Base-by-base conservation (phyloP, 2,888 invertebrate genomes). In the Nemotelus nigrinus region DNA sequence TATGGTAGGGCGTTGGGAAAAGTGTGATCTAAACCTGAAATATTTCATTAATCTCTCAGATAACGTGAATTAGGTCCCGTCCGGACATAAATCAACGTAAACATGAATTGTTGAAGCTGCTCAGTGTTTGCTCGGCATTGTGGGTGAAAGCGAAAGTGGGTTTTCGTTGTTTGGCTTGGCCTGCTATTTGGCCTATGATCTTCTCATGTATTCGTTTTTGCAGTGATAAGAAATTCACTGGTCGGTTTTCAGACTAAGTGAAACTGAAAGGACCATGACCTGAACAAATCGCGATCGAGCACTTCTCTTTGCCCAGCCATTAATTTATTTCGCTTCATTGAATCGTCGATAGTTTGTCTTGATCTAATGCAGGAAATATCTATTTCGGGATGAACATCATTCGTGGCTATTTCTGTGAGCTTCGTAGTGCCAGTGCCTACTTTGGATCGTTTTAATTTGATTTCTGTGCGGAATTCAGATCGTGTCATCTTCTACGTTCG, bases 81-180 rank as follows among this genome's bases (percentile, higher is more conserved):
- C 50, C 47, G n/a, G 65, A 4, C 10, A 3, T 10, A 41, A 8
- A 7, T 43, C 25, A 70, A 70, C 70, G 55, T 70, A 70, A 70
- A 70, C 70, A 70, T 55, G 44, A 55, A 70, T 44, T n/a, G 8
- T 43, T 25, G 25, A 25, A 25, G 25, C 25, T 41, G 65, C 41
- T 55, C 41, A 55, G 55, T 70, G 53, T 70, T 3, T 70, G 70
- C 53, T 70, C 47, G 39, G 10, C 43, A 55, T 7, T 25, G 74
- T 63, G 63, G 60, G 74, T 74, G 74, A 74, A 74, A 74, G 10
- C 74, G 74, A 74, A 74, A 74, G 74, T 74, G 48, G 74, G 58
- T 45, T 72, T 72, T 55, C 8, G 57, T 3, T 44, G n/a, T 70
- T 55, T 63, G 63, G 41, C 5, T 63, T 63, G 44, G 63, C 5